Evolutionary conservation across 2,113 vertebrate species (phyloP).

Genomic region (Opisthocomus hoazin): DNA sequence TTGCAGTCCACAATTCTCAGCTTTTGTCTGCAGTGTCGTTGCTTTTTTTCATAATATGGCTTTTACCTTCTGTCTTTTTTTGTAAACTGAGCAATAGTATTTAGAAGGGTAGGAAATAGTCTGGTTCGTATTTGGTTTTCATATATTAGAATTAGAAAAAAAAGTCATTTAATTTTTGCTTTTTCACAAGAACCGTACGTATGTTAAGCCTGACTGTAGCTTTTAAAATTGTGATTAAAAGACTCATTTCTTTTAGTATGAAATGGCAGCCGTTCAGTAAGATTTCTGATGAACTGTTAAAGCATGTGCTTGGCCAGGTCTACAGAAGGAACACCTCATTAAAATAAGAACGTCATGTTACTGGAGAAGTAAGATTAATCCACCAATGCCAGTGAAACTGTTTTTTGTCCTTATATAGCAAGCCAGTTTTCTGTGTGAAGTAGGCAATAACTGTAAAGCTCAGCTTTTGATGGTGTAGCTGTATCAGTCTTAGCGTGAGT

Average conservation of each 20-base stretch:
- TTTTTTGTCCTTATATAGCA: neutral
- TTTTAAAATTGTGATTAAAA: neutral
- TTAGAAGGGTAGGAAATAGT: neutral
- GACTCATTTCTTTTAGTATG: neutral
- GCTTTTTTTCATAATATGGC: neutral
- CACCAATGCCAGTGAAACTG: neutral
- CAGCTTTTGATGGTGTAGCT: neutral
- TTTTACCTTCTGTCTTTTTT: neutral
- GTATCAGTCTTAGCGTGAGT: neutral
- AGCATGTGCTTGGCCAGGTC: neutral
- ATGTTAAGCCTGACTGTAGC: neutral
- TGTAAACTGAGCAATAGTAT: neutral
- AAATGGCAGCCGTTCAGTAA: neutral
- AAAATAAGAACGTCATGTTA: neutral
- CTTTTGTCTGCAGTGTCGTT: constrained; percentile 10
- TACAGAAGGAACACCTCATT: neutral
- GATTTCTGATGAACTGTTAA: neutral
- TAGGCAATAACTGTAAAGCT: neutral
- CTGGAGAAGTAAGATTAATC: neutral
- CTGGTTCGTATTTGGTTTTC: neutral
- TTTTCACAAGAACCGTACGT: neutral
- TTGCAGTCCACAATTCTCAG: neutral
- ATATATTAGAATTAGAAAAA: neutral
- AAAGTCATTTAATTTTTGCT: neutral
- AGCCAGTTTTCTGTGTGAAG: neutral